Percentiles rank a stretch among this genome's conserved stretches.
Conservation (phyloP, 2,113 vertebrate species). For the Lycaon pictus region DNA sequence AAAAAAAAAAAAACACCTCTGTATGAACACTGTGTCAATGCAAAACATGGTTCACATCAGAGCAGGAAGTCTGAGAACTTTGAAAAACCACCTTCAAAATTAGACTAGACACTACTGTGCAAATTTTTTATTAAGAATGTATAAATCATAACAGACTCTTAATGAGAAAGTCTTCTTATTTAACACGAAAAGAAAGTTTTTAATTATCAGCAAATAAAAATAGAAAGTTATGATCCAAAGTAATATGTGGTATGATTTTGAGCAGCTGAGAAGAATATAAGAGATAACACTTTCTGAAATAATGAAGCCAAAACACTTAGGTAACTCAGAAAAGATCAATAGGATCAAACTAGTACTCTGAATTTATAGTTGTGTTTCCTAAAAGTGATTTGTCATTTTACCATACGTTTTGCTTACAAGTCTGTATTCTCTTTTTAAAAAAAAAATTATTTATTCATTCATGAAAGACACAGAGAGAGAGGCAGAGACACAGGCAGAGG, state of each 20-base stretch:
- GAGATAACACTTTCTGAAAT: background rate
- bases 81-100: background rate
- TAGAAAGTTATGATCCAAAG: background rate
- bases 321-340: constrained; percentile 6
- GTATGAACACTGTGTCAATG: background rate
- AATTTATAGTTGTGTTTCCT: background rate
- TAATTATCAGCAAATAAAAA: background rate
- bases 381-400: background rate
- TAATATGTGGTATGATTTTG: background rate
- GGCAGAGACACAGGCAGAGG: too few relatives aligned
- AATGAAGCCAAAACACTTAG: background rate
- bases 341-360: background rate
- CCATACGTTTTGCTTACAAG: background rate
- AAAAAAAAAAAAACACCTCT: background rate
- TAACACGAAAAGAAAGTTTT: background rate
- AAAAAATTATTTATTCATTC: too few relatives aligned
- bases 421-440: too few relatives aligned
- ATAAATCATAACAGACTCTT: background rate
- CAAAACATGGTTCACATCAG: background rate
- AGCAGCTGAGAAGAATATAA: background rate
- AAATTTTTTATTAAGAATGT: background rate
- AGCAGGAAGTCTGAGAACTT: background rate
- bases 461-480: too few relatives aligned
- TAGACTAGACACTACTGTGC: background rate
- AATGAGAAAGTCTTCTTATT: background rate